Base-by-base conservation (phyloP, 2,888 invertebrate species). In the Dryocosmus kuriphilus region DNA sequence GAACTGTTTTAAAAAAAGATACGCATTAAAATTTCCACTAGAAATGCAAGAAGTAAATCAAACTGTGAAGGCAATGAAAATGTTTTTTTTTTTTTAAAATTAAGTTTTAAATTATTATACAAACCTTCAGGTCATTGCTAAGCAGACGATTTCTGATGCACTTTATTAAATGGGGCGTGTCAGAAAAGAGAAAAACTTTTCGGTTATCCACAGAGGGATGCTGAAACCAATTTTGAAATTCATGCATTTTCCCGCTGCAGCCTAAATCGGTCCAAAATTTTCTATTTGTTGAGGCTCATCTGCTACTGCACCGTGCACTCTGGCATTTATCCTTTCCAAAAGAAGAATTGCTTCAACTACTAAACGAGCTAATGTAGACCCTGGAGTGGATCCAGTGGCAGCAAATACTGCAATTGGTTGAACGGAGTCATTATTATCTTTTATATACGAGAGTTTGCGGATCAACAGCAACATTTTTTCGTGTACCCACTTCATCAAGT, bases 351-450 rank as follows among this genome's bases (percentile, higher is more conserved):
- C 71, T 75, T 79, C 78, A 22, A 83, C 24, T 6, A 80, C 57
- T 3, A 81, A 76, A 46, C 77, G 75, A 8, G 77, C 76, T 41
- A 83, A 74, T 27, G 62, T 74, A 8, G 60, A 76, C 4, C 81
- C 81, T 51, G 73, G 35, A 32, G 81, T 81, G 5, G 83, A 74
- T 5, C 80, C 77, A 62, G 77, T 79, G 14, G 82, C 74, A 2
- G 83, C 83, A 78, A 82, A 85, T 4, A 83, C 83, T 3, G 81
- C 81, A 62, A 85, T 76, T 41, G 83, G 83, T 65, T 85, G 84
- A n/a, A 77, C 62, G 61, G 75, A 84, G 11, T 57, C 41, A 35
- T 81, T 83, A n/a, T 74, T 78, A 16, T 62, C 62, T 35, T 5
- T 30, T 62, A 19, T 62, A 62, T 1, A n/a, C 4, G 19, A 62